Percentiles rank a stretch among this genome's conserved stretches.
These are phyloP conservation scores for Diarsia mendica DNA, from an alignment of 2,888 invertebrate genomes.

Conservation along the genomic window DNA sequence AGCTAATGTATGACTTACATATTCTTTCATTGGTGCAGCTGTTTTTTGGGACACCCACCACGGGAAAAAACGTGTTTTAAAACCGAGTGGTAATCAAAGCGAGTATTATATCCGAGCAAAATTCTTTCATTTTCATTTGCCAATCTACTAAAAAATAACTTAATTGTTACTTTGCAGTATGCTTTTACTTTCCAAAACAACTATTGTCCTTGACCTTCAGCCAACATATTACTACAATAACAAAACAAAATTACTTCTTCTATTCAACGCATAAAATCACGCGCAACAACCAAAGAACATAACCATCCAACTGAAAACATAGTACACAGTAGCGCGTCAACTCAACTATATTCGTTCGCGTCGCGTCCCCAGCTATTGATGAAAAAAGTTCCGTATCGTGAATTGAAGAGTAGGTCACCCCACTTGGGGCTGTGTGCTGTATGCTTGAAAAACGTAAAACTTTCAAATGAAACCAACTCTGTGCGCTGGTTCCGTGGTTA, in stretches of 20 bases:
- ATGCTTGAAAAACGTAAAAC: conserved; percentile 58
- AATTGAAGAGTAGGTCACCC: conserved; percentile 62
- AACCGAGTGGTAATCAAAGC: too few relatives aligned
- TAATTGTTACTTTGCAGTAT: too few relatives aligned
- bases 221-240: neutral
- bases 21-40: neutral
- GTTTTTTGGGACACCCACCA: neutral
- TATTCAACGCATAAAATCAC: neutral
- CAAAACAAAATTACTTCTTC: neutral
- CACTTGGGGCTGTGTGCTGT: conserved; percentile 59
- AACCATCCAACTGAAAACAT: conserved; percentile 28
- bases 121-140: too few relatives aligned
- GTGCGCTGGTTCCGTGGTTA: conserved; percentile 38
- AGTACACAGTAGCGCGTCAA: conserved; percentile 38
- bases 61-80: too few relatives aligned
- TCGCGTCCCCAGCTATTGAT: conserved; percentile 56
- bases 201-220: neutral
- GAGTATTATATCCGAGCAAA: too few relatives aligned
- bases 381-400: conserved; percentile 63
- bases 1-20: neutral
- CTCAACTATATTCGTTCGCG: conserved; percentile 36
- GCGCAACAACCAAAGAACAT: conserved; percentile 3
- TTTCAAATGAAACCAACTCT: conserved; percentile 64
- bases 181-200: too few relatives aligned
- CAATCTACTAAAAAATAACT: too few relatives aligned